phyloP scores from a whole-genome alignment of 1,140 invertebrate species.

The Drosophila dunni region DNA sequence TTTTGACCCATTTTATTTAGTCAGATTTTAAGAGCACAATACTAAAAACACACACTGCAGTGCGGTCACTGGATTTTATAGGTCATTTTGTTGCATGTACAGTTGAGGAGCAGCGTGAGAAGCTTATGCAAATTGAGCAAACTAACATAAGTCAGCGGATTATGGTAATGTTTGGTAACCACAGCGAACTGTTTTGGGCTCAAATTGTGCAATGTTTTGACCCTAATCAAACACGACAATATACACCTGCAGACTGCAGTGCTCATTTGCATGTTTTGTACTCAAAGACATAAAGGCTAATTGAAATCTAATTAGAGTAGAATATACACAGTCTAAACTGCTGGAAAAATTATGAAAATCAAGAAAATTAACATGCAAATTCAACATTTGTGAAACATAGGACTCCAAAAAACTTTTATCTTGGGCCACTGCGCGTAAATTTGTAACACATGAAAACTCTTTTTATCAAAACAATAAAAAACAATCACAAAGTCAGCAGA shows the following conservation, averaged over 20 bases:
- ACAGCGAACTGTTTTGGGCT: conserved; percentile 18
- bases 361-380: background rate
- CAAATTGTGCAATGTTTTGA: conserved; percentile 52
- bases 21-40: background rate
- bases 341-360: background rate
- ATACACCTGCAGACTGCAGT: conserved; percentile 23
- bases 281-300: conserved; percentile 33
- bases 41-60: conserved; percentile 25
- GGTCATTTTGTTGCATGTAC: conserved; percentile 26
- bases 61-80: conserved; percentile 34
- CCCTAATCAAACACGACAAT: conserved; percentile 42
- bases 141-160: conserved; percentile 69
- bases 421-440: conserved; percentile 2
- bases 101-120: conserved; percentile 12
- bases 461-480: conserved; percentile 36
- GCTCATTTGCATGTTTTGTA: conserved; percentile 25
- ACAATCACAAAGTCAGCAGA: conserved; percentile 24
- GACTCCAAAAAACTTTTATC: background rate
- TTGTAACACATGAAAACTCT: conserved; percentile 24
- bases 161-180: conserved; percentile 61
- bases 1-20: background rate
- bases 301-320: conserved; percentile 31
- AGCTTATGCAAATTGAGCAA: conserved; percentile 72
- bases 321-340: background rate
- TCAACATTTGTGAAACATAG: background rate